Base-by-base conservation (phyloP, 1,140 invertebrate species). In the Procambarus clarkii region DNA sequence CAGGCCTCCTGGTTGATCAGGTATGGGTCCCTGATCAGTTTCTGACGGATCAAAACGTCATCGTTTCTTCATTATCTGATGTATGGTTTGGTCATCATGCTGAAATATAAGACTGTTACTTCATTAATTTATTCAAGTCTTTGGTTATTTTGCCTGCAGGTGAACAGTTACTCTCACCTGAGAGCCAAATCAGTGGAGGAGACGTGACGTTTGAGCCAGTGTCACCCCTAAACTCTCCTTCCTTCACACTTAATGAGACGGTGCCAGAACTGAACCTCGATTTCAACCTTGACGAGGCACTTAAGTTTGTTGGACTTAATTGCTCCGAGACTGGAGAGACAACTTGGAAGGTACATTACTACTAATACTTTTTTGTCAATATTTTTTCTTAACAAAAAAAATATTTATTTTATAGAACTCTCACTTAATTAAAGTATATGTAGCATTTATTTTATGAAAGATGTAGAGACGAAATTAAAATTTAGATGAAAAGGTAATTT, bases 231-330 rank as follows among this genome's bases (percentile, higher is more conserved):
- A 71, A 71, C 82, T 84, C 88, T n/a, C 93, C 93, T 86, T 92
- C 90, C 93, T 89, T 92, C 84, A 93, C 93, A 86, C 89, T 93
- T 93, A 93, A 94, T 93, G 94, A 93, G 93, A 93, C 93, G 24
- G 94, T 93, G 54, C 93, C 95, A n/a, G 93, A 94, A 74, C 71
- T 95, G 87, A 94, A 95, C 94, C 95, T 96, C 94, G 96, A 96
- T 94, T 96, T 96, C 94, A 96, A 96, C 93, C 95, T 97, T 69
- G 96, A 97, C 93, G 96, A 97, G 93, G 96, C 96, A 58, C 95
- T 97, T 11, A 96, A 96, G 93, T 95, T 97, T 44, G 96, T 97
- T 71, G 96, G 96, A 84, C 95, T 97, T 93, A 96, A 97, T 94
- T 88, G 80, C 50, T 92, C 91, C 34, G 86, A 92, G 24, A 79